Conservation (phyloP, 2,797 vertebrate genomes). For the Phrynocephalus vlangalii region DNA sequence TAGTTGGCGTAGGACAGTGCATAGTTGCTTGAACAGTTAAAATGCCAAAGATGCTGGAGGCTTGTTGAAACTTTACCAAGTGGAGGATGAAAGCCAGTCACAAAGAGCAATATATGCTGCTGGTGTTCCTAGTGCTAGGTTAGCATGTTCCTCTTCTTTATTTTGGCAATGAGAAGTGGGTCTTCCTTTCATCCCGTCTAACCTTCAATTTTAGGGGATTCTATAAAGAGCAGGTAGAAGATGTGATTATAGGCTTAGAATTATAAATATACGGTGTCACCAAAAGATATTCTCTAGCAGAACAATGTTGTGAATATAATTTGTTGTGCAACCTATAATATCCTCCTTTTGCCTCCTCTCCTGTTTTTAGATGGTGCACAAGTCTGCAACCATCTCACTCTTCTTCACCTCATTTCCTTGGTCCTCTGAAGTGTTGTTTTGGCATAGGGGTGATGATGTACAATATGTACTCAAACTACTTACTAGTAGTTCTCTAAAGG, state of each 20-base stretch:
- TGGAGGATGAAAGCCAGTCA: neutral
- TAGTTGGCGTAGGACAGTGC: too few species aligned
- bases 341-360: neutral
- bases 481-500: neutral
- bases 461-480: neutral
- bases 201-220: slow-evolving; percentile 37
- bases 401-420: neutral
- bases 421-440: neutral
- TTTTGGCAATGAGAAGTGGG: neutral
- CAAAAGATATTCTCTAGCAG: slow-evolving; percentile 52
- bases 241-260: slow-evolving; percentile 37
- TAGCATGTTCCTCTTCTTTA: neutral
- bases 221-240: slow-evolving; percentile 49
- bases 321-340: too few species aligned
- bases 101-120: too few species aligned
- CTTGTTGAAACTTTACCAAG: neutral
- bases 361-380: neutral
- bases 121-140: neutral
- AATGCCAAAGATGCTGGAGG: neutral
- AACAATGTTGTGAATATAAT: neutral
- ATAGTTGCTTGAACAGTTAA: neutral
- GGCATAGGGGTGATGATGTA: neutral
- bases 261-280: slow-evolving; percentile 30
- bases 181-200: slow-evolving; percentile 23
- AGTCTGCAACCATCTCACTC: neutral